Conservation (phyloP, 2,797 vertebrate species). For the Mormyrus hasselquistii region DNA sequence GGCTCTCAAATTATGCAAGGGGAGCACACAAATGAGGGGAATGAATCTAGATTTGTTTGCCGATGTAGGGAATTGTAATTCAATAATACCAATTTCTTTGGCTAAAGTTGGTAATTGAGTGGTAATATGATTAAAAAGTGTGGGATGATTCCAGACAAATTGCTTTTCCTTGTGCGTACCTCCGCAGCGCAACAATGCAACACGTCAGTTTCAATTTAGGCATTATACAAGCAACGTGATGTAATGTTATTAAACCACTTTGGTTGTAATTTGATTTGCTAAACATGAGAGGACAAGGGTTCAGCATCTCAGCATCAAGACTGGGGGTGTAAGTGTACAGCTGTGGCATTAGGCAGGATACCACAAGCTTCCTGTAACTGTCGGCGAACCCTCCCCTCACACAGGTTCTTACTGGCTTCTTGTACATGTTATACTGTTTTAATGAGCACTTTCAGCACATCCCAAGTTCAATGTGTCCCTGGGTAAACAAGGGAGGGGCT, state of each 20-base stretch:
- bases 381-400: not conserved
- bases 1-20: not conserved
- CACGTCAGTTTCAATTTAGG: conserved; percentile 13
- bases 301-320: not conserved
- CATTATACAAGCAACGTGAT: conserved; percentile 5
- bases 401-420: not conserved
- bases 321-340: not conserved
- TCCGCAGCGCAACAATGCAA: not conserved
- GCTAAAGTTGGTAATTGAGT: conserved; percentile 19
- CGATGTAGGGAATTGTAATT: conserved; percentile 18
- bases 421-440: not conserved
- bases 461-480: not conserved
- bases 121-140: conserved; percentile 14
- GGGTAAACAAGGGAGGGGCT: not conserved
- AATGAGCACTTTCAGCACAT: not conserved
- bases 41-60: conserved; percentile 10
- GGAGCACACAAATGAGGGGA: not conserved
- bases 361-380: not conserved
- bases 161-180: not conserved
- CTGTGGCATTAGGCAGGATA: not conserved
- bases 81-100: conserved; percentile 12
- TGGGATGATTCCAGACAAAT: conserved; percentile 21
- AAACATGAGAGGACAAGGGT: not conserved
- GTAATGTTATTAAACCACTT: conserved; percentile 16
- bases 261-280: conserved; percentile 13